A percentile compares a stretch with the other conserved stretches of the same genome.
Evolutionary conservation across 2,888 invertebrate species (phyloP).

Genomic region (Thymelicus sylvestris): DNA sequence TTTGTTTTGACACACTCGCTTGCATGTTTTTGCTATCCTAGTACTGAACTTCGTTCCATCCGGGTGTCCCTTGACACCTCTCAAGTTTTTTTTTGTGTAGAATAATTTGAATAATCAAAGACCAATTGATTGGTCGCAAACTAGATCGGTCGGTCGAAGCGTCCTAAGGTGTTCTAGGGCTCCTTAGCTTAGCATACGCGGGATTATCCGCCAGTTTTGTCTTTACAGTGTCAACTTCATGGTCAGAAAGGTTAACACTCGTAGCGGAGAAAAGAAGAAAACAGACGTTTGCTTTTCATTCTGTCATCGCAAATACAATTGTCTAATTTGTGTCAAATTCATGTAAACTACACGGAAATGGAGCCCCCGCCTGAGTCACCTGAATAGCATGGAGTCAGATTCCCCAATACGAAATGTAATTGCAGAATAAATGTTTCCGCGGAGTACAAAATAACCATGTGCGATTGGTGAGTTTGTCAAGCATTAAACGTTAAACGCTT

Average conservation of each 20-base stretch:
- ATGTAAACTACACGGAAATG: neutral
- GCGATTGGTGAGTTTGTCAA: conserved; percentile 58
- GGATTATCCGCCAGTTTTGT: neutral
- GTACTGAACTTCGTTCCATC: no score
- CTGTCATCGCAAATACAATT: conserved; percentile 24
- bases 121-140: no score
- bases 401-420: neutral
- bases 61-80: no score
- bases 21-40: no score
- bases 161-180: no score
- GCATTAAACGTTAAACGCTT: no score
- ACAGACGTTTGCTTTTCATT: neutral
- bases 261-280: conserved; percentile 36
- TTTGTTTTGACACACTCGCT: no score
- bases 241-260: neutral
- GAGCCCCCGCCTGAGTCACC: neutral
- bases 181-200: no score
- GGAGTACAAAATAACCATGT: conserved; percentile 49
- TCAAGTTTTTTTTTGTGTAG: no score
- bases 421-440: conserved; percentile 27
- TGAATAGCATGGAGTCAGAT: neutral
- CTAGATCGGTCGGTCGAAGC: no score
- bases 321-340: conserved; percentile 9
- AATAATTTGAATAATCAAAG: no score
- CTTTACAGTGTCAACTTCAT: neutral